Conservation (phyloP, 1,140 invertebrate species). For the Cephus cinctus region DNA sequence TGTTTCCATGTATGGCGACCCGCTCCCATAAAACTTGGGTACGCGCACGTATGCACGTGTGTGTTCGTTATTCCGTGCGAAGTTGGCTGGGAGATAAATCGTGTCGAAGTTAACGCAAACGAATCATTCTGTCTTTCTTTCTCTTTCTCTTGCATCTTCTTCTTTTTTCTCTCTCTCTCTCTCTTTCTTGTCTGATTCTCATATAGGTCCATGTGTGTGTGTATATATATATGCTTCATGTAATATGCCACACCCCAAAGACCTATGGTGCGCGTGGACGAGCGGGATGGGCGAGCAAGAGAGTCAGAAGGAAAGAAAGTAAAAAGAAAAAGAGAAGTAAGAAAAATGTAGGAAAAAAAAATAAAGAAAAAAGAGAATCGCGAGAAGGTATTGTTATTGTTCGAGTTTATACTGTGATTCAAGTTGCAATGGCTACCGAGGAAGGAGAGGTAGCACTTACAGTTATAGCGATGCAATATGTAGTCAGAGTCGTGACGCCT, state of each 20-base stretch:
- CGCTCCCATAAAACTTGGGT: slow-evolving; percentile 33
- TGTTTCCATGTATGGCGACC: slow-evolving; percentile 38
- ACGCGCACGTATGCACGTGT: slow-evolving; percentile 3
- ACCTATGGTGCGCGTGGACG: neutral
- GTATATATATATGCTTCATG: neutral
- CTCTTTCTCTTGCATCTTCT: too few species aligned
- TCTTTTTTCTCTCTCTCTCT: too few species aligned
- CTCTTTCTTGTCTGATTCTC: too few species aligned
- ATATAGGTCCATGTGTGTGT: too few species aligned
- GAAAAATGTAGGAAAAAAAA: neutral
- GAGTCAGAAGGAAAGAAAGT: neutral
- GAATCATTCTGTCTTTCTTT: too few species aligned
- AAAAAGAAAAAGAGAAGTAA: neutral
- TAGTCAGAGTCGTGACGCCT: neutral
- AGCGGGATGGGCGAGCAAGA: slow-evolving; percentile 1
- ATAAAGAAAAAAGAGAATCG: neutral
- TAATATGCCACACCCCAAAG: slow-evolving; percentile 2
- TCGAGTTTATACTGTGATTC: neutral
- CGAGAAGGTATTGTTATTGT: neutral
- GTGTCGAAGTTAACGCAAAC: slow-evolving; percentile 26
- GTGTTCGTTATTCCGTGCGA: neutral
- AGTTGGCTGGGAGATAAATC: slow-evolving; percentile 27
- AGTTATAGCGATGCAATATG: neutral
- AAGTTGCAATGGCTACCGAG: neutral
- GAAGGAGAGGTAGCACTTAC: neutral